These are phyloP conservation scores for Pseudochirops corinnae DNA, from an alignment of 2,797 vertebrate species.

Conservation along the genomic window DNA sequence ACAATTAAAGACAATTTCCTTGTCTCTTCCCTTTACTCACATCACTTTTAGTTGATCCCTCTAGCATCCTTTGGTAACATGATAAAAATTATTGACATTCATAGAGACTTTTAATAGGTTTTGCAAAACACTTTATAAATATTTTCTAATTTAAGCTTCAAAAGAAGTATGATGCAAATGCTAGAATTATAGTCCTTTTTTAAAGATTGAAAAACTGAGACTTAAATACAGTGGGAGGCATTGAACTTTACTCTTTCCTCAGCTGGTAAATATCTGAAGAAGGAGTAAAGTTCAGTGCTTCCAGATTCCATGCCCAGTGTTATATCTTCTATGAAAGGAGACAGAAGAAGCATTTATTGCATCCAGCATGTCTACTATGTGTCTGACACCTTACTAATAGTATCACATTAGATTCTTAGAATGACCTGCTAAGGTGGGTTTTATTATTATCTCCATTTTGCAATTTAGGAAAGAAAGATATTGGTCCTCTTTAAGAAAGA, in stretches of 20 bases:
- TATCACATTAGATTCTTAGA: too few species aligned
- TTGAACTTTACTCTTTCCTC: background rate
- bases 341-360: background rate
- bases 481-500: background rate
- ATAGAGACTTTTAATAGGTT: background rate
- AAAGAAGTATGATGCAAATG: background rate
- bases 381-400: accelerated
- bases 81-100: background rate
- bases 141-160: background rate
- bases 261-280: background rate
- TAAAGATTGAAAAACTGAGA: background rate
- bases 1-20: background rate
- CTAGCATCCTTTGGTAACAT: background rate
- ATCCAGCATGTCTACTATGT: background rate
- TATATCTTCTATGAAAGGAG: background rate
- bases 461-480: background rate
- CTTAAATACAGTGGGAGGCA: too few species aligned
- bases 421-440: background rate
- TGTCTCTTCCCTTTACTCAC: background rate
- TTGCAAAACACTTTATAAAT: background rate
- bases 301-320: background rate
- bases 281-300: background rate
- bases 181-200: background rate
- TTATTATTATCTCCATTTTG: background rate
- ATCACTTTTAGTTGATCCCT: background rate